Conservation (phyloP, 2,113 vertebrate species). For the Elephantulus edwardii region DNA sequence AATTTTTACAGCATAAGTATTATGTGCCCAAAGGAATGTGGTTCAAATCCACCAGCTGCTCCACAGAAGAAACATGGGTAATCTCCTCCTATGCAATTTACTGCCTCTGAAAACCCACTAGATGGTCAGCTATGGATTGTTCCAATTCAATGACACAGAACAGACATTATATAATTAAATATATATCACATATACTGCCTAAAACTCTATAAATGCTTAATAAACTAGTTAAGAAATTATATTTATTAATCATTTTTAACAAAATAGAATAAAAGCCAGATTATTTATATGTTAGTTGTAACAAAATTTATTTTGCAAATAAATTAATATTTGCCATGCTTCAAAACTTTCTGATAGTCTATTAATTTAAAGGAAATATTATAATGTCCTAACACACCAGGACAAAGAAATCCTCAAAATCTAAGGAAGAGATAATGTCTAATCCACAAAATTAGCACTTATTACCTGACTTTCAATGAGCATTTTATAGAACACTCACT, state of each 20-base stretch:
- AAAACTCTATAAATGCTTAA: constrained; percentile 43
- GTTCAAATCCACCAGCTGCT: too few species aligned
- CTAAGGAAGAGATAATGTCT: constrained; percentile 59
- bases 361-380: constrained; percentile 51
- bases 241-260: constrained; percentile 40
- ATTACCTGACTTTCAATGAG: constrained; percentile 67
- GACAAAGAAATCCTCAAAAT: constrained; percentile 70
- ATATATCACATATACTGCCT: not conserved
- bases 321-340: constrained; percentile 2
- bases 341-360: constrained; percentile 36
- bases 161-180: not conserved
- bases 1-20: too few species aligned
- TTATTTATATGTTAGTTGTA: constrained; percentile 9
- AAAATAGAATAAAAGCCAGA: constrained; percentile 23
- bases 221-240: constrained; percentile 43
- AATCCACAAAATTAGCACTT: constrained; percentile 71
- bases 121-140: too few species aligned
- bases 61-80: too few species aligned
- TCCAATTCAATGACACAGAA: too few species aligned
- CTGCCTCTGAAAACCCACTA: too few species aligned
- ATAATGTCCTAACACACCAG: constrained; percentile 62
- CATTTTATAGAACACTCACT: constrained; percentile 68
- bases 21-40: too few species aligned
- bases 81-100: too few species aligned
- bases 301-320: not conserved